phyloP scores from a whole-genome alignment of 2,797 vertebrate species.

The Vipera latastei region DNA sequence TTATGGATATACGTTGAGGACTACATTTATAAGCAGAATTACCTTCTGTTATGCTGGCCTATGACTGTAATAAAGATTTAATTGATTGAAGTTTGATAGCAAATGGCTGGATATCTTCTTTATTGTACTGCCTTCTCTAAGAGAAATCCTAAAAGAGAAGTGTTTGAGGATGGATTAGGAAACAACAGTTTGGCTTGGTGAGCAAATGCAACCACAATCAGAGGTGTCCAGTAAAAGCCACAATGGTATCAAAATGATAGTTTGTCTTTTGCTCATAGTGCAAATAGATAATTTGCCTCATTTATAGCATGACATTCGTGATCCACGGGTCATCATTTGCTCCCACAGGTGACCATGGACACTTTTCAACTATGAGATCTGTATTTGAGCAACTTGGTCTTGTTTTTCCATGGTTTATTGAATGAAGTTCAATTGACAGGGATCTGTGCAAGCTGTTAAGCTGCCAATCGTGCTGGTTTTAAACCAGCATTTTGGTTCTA shows the following conservation, averaged over 20 bases:
- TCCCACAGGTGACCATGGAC: not conserved
- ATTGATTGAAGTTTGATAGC: not conserved
- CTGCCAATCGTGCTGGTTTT: not conserved
- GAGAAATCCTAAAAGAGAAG: not conserved
- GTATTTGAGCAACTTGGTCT: not conserved
- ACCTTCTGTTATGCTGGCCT: not conserved
- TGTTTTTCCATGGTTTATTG: not conserved
- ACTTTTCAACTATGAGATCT: not conserved
- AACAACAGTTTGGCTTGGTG: not conserved
- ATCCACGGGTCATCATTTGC: not conserved
- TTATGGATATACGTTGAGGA: not conserved
- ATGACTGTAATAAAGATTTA: not conserved
- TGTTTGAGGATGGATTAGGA: not conserved
- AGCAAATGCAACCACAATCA: not conserved
- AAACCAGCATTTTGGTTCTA: not conserved
- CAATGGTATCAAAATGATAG: not conserved
- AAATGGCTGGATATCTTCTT: not conserved
- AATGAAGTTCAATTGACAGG: not conserved
- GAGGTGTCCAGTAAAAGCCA: not conserved
- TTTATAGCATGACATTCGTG: not conserved
- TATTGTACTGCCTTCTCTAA: conserved; percentile 14
- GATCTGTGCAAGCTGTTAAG: not conserved
- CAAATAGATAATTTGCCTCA: not conserved
- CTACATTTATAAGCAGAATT: not conserved
- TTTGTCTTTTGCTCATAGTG: not conserved